Base-by-base conservation (phyloP, 1,140 invertebrate genomes). In the Papilio helenus region DNA sequence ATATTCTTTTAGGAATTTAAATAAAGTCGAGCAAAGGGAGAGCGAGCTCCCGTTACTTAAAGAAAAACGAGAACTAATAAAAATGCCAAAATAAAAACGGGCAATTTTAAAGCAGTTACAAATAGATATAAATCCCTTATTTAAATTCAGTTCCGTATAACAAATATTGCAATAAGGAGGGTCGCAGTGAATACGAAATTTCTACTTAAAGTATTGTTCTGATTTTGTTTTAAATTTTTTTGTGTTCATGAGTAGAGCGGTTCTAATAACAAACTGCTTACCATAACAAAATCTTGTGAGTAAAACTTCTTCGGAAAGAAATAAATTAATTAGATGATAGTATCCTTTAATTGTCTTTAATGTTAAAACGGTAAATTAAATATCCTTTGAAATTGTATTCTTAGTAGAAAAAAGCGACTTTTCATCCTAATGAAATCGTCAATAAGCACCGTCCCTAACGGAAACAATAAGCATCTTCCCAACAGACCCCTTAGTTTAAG, bases 1-100 rank as follows among this genome's bases (percentile, higher is more conserved):
- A 86, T 89, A 89, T 90, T 90, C 88, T 90, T 89, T 88, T 84
- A 88, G 87, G 88, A 93, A 92, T 93, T 92, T 92, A 92, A 93
- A 93, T 92, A 92, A 90, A 92, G 88, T 88, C 83, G 81, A 85
- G 84, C 87, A 85, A 83, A 85, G 85, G 82, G 85, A 83, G 85
- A 81, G 85, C 71, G 72, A 79, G 84, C 84, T 94, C 90, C 83
- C 84, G 88, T 94, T 94, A 88, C 92, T 89, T 86, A 91, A 86
- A 90, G 90, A 85, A 87, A 90, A 89, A 87, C 81, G 86, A 83
- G 77, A 86, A 84, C 87, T 91, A 92, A 94, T 93, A 93, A 93
- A 93, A 93, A 91, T 89, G 80, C 87, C 84, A 81, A 81, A 86
- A 88, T 86, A 87, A 89, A 89, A 90, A 86, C 80, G 83, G 79